These are phyloP conservation scores for Platerodrilus igneus DNA, from an alignment of 2,888 invertebrate species.

Conservation along the genomic window DNA sequence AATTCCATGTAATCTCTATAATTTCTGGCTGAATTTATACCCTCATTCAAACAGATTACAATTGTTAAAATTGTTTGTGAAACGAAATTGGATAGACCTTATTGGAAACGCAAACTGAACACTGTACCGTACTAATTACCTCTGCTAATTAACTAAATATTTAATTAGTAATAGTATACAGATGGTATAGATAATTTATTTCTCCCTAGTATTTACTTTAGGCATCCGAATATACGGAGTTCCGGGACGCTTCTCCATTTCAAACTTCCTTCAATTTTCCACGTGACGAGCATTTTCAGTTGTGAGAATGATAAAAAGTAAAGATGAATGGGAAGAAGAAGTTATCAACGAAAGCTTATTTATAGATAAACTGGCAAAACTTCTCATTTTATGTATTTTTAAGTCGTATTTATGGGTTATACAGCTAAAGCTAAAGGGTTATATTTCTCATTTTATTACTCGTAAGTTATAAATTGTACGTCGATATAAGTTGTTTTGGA, in stretches of 20 bases:
- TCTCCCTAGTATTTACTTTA: constrained; percentile 10
- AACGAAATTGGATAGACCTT: constrained; percentile 23
- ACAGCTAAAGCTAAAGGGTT: constrained; percentile 14
- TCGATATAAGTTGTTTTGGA: constrained; percentile 12
- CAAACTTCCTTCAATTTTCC: too few species aligned
- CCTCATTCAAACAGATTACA: constrained; percentile 17
- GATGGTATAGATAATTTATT: constrained; percentile 17
- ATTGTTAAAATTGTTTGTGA: constrained; percentile 23
- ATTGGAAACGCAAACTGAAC: constrained; percentile 23
- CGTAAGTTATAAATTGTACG: constrained; percentile 15
- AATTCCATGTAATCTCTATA: too few species aligned
- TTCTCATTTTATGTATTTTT: constrained; percentile 21
- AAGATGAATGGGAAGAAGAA: neutral
- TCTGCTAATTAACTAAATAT: constrained; percentile 24
- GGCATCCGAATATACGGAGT: constrained; percentile 8
- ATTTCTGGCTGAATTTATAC: constrained; percentile 17
- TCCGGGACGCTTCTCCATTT: too few species aligned
- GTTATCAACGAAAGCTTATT: constrained; percentile 16
- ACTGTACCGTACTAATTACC: constrained; percentile 21
- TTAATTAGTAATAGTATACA: constrained; percentile 22
- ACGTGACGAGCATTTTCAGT: neutral
- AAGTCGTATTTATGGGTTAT: constrained; percentile 19
- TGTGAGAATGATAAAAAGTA: neutral
- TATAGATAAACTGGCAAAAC: constrained; percentile 17
- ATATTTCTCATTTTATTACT: constrained; percentile 20